These are phyloP conservation scores for Catocala sponsa DNA, from an alignment of 2,888 invertebrate species.

Conservation along the genomic window DNA sequence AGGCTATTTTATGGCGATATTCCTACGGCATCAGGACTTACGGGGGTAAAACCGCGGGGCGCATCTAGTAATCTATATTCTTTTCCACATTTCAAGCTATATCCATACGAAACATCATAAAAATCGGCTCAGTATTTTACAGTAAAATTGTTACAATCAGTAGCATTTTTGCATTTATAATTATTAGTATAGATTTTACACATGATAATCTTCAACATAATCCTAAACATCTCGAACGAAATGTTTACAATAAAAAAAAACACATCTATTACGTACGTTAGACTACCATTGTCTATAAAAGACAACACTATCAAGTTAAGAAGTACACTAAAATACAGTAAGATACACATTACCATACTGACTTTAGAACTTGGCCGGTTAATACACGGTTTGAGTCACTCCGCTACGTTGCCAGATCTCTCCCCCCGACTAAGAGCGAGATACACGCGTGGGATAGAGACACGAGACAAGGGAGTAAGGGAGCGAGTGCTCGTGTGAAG, in stretches of 20 bases:
- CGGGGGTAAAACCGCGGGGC: too few species aligned
- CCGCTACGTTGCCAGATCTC: constrained; percentile 71
- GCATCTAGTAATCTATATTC: too few species aligned
- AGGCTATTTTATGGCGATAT: too few species aligned
- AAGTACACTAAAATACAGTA: not conserved
- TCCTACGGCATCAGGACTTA: too few species aligned
- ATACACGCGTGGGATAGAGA: constrained; percentile 50
- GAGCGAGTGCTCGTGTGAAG: constrained; percentile 48
- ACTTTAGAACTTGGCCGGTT: constrained; percentile 50
- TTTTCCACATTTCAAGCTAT: too few species aligned
- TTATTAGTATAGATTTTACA: too few species aligned
- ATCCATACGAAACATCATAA: too few species aligned
- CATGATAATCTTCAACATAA: constrained; percentile 1
- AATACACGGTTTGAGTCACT: constrained; percentile 43
- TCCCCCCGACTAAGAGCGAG: constrained; percentile 64
- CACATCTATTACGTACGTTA: constrained; percentile 46
- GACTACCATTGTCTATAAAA: constrained; percentile 49
- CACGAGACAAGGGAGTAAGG: constrained; percentile 52
- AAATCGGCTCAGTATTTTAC: too few species aligned
- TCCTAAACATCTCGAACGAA: constrained; percentile 16
- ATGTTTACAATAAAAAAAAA: constrained; percentile 57
- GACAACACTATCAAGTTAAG: constrained; percentile 23
- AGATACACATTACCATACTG: constrained; percentile 15
- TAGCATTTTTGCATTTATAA: too few species aligned
- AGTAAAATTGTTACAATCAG: too few species aligned